Conservation (phyloP, 2,888 invertebrate genomes). For the Monoplex corrugatus region DNA sequence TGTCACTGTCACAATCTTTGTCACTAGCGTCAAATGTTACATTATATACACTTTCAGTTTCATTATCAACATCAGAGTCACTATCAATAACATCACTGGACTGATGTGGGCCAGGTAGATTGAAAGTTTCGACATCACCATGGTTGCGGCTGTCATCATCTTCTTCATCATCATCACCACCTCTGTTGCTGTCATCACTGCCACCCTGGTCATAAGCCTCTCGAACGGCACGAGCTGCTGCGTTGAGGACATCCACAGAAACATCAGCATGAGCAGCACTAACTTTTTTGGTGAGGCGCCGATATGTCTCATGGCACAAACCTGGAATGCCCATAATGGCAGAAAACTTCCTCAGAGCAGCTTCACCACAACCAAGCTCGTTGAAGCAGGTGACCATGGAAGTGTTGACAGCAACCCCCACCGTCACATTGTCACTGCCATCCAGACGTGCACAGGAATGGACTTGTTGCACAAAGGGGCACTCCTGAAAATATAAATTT, state of each 20-base stretch:
- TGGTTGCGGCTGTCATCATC: background rate
- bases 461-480: background rate
- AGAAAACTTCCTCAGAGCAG: conserved; percentile 4
- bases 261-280: background rate
- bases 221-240: too few relatives aligned
- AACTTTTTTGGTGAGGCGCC: conserved; percentile 5
- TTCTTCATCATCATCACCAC: background rate
- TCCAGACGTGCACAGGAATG: background rate
- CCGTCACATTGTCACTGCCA: background rate
- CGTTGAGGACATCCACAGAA: too few relatives aligned
- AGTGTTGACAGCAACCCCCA: conserved; percentile 15
- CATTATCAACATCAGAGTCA: background rate
- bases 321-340: conserved; percentile 23
- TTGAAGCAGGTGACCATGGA: conserved; percentile 37
- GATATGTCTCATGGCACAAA: background rate
- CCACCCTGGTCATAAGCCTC: background rate
- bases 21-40: background rate
- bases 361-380: conserved; percentile 25
- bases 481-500: conserved; percentile 10
- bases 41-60: too few relatives aligned
- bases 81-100: background rate
- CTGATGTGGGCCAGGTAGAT: background rate
- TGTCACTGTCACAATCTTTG: background rate
- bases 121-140: background rate
- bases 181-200: too few relatives aligned